Evolutionary conservation across 2,888 invertebrate genomes (phyloP).

Genomic region (Dicranocentrus wangi): DNA sequence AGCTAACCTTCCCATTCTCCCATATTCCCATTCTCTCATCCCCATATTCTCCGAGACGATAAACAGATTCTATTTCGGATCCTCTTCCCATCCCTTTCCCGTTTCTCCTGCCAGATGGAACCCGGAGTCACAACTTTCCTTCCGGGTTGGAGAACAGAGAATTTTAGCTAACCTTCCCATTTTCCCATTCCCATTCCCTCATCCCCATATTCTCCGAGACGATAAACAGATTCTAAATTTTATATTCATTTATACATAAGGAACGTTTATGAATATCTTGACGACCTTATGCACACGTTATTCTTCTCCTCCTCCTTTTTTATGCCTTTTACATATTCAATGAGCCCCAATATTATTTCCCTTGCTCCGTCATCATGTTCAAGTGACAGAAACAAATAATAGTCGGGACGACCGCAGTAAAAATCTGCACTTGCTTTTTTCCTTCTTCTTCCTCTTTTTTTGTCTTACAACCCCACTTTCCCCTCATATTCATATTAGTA

Average conservation of each 20-base stretch:
- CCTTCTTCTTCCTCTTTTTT: not conserved
- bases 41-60: slow-evolving; percentile 18
- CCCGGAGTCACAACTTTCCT: slow-evolving; percentile 6
- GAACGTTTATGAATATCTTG: slow-evolving; percentile 53
- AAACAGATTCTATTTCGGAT: slow-evolving; percentile 30
- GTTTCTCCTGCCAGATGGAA: slow-evolving; percentile 45
- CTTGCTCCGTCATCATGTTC: slow-evolving; percentile 28
- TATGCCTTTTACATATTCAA: slow-evolving; percentile 55
- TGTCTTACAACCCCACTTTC: not conserved
- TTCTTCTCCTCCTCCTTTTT: slow-evolving; percentile 1
- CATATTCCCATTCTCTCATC: not conserved
- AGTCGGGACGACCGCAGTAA: not conserved
- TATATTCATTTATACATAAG: slow-evolving; percentile 61
- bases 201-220: slow-evolving; percentile 1
- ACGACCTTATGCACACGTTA: slow-evolving; percentile 44
- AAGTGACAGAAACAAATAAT: slow-evolving; percentile 33
- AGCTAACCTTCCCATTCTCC: too few species aligned
- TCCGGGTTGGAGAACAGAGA: too few species aligned
- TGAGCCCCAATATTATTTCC: slow-evolving; percentile 55
- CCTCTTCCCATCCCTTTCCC: slow-evolving; percentile 12
- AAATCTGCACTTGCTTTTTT: not conserved
- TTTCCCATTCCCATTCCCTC: not conserved
- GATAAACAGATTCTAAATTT: slow-evolving; percentile 50
- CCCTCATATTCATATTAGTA: not conserved
- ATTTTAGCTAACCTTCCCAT: too few species aligned